Evolutionary conservation across 2,888 invertebrate genomes (phyloP).

Genomic region (Lymantria monacha): DNA sequence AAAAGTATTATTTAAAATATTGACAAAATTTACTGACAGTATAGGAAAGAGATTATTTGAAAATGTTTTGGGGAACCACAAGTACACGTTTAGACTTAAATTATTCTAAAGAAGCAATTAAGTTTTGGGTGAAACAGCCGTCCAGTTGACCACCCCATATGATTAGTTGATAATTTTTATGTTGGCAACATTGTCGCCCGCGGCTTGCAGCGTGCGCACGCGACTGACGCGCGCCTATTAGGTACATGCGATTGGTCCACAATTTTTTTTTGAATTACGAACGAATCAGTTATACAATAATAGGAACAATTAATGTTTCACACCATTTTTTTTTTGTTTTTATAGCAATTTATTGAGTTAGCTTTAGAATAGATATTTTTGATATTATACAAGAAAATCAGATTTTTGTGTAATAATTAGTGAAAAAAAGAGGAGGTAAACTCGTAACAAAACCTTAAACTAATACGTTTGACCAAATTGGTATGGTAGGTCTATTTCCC

Average conservation of each 20-base stretch:
- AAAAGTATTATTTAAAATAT: no score
- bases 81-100: slow-evolving; percentile 57
- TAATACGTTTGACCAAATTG: no score
- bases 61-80: slow-evolving; percentile 33
- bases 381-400: no score
- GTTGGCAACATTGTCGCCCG: slow-evolving; percentile 57
- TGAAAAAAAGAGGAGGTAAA: no score
- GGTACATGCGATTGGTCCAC: slow-evolving; percentile 52
- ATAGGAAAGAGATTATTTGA: slow-evolving; percentile 22
- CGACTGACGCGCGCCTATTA: slow-evolving; percentile 60
- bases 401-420: no score
- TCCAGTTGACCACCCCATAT: slow-evolving; percentile 59
- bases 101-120: slow-evolving; percentile 70
- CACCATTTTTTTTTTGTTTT: slow-evolving; percentile 23
- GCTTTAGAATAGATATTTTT: no score
- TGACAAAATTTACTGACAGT: background rate
- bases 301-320: slow-evolving; percentile 33
- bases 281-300: slow-evolving; percentile 26
- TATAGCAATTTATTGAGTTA: background rate
- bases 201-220: slow-evolving; percentile 51
- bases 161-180: slow-evolving; percentile 64
- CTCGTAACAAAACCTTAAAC: no score
- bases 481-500: no score
- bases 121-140: slow-evolving; percentile 40
- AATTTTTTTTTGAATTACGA: slow-evolving; percentile 23